Evolutionary conservation across 2,797 vertebrate genomes (phyloP).

Genomic region (Scolopax bukidnonensis): DNA sequence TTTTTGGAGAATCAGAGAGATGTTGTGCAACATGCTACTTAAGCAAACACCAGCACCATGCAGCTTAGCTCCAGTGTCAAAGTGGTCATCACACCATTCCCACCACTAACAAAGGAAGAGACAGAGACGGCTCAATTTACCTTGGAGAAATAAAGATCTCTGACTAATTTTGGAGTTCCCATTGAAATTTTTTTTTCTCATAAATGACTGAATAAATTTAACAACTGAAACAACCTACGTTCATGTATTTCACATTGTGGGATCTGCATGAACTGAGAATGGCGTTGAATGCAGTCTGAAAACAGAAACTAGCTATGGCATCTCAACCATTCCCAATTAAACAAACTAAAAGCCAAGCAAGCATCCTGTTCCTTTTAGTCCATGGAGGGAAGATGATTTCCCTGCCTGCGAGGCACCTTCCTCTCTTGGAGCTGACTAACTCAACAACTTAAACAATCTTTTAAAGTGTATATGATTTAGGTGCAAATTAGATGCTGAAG

Average conservation of each 20-base stretch:
- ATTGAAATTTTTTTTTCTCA: neutral
- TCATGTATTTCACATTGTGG: slow-evolving; percentile 9
- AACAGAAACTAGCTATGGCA: slow-evolving; percentile 4
- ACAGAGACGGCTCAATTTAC: neutral
- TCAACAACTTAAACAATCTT: neutral
- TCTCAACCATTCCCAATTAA: slow-evolving; percentile 16
- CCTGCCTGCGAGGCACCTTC: neutral
- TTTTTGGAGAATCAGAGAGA: slow-evolving; percentile 16
- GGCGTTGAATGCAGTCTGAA: slow-evolving; percentile 38
- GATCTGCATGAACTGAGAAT: slow-evolving; percentile 46
- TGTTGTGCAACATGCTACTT: slow-evolving; percentile 64
- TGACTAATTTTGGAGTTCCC: neutral
- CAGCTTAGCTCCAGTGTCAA: slow-evolving; percentile 53
- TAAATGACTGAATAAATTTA: neutral
- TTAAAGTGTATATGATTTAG: neutral
- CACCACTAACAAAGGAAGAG: neutral
- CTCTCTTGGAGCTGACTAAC: neutral
- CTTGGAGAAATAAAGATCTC: neutral
- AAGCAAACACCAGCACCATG: slow-evolving; percentile 68
- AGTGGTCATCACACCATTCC: slow-evolving; percentile 22
- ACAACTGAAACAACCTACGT: neutral
- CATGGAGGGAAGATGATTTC: neutral
- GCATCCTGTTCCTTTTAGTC: neutral
- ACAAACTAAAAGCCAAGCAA: neutral
- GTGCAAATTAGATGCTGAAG: neutral